Conservation (phyloP, 2,888 invertebrate species). For the Candidula unifasciata region DNA sequence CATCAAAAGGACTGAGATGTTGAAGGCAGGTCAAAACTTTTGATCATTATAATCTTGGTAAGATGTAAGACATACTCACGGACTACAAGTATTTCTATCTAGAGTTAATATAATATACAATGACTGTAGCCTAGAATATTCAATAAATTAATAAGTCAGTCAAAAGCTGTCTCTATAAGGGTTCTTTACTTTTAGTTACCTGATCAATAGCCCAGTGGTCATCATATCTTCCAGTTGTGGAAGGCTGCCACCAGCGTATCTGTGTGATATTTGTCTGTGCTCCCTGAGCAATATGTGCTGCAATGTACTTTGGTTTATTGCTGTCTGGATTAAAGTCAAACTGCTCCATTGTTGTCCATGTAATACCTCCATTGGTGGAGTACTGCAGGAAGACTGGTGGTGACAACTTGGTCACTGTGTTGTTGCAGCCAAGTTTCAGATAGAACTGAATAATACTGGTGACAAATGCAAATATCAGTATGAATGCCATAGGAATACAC, state of each 20-base stretch:
- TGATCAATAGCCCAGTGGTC: conserved; percentile 79
- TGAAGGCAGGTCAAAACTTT: no score
- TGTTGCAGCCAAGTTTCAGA: conserved; percentile 73
- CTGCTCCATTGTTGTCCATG: conserved; percentile 77
- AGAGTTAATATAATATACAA: no score
- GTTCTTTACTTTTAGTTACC: conserved; percentile 64
- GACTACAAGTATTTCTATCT: no score
- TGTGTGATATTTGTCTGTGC: conserved; percentile 72
- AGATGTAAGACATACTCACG: no score
- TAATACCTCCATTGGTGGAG: conserved; percentile 76
- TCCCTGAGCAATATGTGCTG: conserved; percentile 72
- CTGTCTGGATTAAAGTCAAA: conserved; percentile 71
- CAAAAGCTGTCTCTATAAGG: no score
- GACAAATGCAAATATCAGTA: not conserved
- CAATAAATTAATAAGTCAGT: no score
- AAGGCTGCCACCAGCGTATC: conserved; percentile 77
- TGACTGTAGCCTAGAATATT: no score
- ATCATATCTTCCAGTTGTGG: conserved; percentile 69
- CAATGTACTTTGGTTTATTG: conserved; percentile 70
- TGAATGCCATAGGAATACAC: no score
- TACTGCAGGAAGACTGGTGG: conserved; percentile 77
- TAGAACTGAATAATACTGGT: conserved; percentile 77
- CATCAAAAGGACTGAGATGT: no score
- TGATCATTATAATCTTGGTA: no score
- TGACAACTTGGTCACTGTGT: conserved; percentile 62